Conservation (phyloP, 2,113 vertebrate genomes). For the Rhinopomastus cyanomelas region DNA sequence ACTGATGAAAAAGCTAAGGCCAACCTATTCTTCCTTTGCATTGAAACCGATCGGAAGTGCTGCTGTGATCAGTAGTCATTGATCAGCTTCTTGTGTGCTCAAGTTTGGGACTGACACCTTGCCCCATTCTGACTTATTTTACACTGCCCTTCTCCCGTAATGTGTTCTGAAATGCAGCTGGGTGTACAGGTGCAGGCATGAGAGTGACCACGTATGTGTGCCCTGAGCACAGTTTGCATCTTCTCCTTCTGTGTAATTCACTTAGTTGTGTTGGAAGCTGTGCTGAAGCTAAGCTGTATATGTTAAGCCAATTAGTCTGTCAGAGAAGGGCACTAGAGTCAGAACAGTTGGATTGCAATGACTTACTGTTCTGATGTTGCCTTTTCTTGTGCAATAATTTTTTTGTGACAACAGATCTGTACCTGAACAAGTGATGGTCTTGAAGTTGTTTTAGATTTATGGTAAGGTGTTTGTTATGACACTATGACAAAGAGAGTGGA, state of each 20-base stretch:
- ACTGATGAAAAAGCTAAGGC: not conserved
- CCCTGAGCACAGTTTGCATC: not conserved
- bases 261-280: not conserved
- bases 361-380: not conserved
- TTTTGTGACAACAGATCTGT: not conserved
- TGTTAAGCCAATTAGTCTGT: not conserved
- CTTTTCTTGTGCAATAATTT: not conserved
- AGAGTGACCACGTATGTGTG: not conserved
- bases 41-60: not conserved
- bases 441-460: not conserved
- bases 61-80: fast-evolving
- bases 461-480: not conserved
- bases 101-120: not conserved
- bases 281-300: not conserved
- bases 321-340: not conserved
- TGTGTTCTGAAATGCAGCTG: not conserved
- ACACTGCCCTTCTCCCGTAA: not conserved
- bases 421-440: not conserved
- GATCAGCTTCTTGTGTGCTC: fast-evolving
- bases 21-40: not conserved
- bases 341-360: not conserved
- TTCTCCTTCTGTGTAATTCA: not conserved
- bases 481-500: not conserved
- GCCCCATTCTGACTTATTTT: not conserved
- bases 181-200: not conserved